Conservation (phyloP, 2,797 vertebrate genomes). For the Enteromius anoplus region DNA sequence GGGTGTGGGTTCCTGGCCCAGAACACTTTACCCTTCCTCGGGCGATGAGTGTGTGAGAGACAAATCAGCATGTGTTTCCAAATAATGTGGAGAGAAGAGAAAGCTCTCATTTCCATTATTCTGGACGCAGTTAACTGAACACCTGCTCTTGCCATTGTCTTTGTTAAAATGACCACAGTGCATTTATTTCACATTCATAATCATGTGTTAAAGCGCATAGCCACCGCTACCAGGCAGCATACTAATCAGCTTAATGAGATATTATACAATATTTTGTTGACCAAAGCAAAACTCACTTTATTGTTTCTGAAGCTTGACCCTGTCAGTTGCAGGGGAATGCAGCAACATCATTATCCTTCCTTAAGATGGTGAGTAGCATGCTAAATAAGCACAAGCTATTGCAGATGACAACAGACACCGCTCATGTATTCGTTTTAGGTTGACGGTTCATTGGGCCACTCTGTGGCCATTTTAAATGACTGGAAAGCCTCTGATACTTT, state of each 20-base stretch:
- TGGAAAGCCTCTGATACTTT: conserved; percentile 62
- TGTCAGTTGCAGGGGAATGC: conserved; percentile 84
- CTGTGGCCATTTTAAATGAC: conserved; percentile 58
- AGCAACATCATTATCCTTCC: conserved; percentile 79
- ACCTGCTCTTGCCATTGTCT: conserved; percentile 71
- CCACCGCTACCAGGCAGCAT: conserved; percentile 92
- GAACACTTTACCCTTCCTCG: conserved; percentile 35
- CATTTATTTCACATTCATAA: conserved; percentile 93
- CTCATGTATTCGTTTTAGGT: conserved; percentile 59
- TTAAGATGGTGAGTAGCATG: conserved; percentile 62
- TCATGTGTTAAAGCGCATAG: conserved; percentile 91
- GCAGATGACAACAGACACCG: conserved; percentile 59
- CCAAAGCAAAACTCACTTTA: conserved; percentile 95
- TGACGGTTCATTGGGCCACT: conserved; percentile 54
- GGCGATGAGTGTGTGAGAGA: conserved; percentile 16
- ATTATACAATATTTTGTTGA: conserved; percentile 99
- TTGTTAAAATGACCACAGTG: conserved; percentile 86
- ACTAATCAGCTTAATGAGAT: conserved; percentile 99
- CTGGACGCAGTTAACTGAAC: conserved; percentile 74
- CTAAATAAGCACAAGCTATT: conserved; percentile 52
- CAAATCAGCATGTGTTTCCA: conserved; percentile 42
- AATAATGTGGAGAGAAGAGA: conserved; percentile 31
- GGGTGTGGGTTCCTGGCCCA: conserved; percentile 43
- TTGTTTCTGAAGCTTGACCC: conserved; percentile 97
- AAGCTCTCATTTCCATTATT: conserved; percentile 24